Conservation (phyloP, 2,888 invertebrate genomes). For the Polydrusus cervinus region DNA sequence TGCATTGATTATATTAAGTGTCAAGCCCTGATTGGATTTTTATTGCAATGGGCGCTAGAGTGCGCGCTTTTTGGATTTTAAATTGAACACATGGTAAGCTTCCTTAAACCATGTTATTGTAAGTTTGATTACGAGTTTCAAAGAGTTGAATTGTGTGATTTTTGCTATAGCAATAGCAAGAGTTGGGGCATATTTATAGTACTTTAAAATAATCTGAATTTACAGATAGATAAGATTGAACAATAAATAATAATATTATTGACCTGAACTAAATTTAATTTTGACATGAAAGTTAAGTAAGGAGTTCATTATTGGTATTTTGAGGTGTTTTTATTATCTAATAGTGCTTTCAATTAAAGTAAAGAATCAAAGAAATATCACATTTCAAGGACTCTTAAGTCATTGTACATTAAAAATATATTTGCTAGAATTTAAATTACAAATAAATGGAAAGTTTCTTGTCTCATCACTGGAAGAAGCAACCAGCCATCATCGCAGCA, state of each 20-base stretch:
- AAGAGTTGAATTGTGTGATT: not conserved
- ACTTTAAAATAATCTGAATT: too few species aligned
- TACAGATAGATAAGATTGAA: too few species aligned
- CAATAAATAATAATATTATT: too few species aligned
- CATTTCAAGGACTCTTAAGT: not conserved
- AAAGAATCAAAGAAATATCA: not conserved
- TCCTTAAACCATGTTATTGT: constrained; percentile 41
- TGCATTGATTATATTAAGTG: constrained; percentile 61
- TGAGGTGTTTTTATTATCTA: too few species aligned
- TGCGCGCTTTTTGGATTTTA: constrained; percentile 61
- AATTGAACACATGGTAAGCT: constrained; percentile 66
- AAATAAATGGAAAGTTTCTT: not conserved
- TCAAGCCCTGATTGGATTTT: constrained; percentile 56
- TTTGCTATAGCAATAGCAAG: not conserved
- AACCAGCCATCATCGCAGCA: not conserved
- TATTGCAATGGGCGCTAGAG: constrained; percentile 49
- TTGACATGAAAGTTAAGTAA: too few species aligned
- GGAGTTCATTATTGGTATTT: too few species aligned
- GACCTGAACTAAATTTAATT: too few species aligned
- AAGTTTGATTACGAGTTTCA: not conserved
- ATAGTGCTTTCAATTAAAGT: too few species aligned
- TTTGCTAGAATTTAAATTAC: too few species aligned
- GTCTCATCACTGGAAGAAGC: not conserved
- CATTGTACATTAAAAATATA: not conserved
- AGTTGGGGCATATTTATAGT: too few species aligned